Percentiles rank a stretch among this genome's conserved stretches.
Conservation (phyloP, 92 coral and sea anemone species). For the Isaurus tuberculatus region DNA sequence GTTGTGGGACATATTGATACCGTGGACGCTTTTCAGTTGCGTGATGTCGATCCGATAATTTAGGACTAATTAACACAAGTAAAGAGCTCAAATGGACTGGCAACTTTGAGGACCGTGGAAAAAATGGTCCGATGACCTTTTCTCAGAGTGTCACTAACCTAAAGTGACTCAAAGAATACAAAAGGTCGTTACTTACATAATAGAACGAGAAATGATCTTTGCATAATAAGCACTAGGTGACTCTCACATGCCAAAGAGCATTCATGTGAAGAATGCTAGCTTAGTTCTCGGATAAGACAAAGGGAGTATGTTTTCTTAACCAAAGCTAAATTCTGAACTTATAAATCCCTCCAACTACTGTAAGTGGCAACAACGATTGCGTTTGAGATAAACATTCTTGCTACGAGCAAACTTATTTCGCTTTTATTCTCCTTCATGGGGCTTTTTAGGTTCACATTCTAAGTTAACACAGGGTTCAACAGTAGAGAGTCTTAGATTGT, state of each 20-base stretch:
- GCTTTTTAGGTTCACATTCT: too few relatives aligned
- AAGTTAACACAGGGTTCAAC: too few relatives aligned
- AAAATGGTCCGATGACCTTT: constrained; percentile 42
- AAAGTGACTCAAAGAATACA: not conserved
- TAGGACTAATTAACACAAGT: constrained; percentile 25
- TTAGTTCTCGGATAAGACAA: not conserved
- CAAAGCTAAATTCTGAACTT: not conserved
- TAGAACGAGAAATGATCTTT: not conserved
- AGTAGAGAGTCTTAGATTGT: too few relatives aligned
- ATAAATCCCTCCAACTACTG: not conserved
- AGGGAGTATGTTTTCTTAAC: too few relatives aligned
- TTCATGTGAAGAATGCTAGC: not conserved
- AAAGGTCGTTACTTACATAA: constrained; percentile 11
- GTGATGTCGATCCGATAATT: constrained; percentile 40
- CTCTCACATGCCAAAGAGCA: not conserved
- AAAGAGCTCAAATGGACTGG: constrained; percentile 17
- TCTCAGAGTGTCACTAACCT: constrained; percentile 37
- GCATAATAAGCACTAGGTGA: not conserved
- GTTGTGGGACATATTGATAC: not conserved
- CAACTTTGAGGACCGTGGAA: constrained; percentile 32
- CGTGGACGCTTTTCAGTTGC: constrained; percentile 14
- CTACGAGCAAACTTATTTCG: not conserved
- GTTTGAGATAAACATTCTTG: too few relatives aligned
- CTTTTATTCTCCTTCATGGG: too few relatives aligned
- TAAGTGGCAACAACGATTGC: too few relatives aligned